Base-by-base conservation (phyloP, 2,113 vertebrate genomes). In the Redunca redunca region DNA sequence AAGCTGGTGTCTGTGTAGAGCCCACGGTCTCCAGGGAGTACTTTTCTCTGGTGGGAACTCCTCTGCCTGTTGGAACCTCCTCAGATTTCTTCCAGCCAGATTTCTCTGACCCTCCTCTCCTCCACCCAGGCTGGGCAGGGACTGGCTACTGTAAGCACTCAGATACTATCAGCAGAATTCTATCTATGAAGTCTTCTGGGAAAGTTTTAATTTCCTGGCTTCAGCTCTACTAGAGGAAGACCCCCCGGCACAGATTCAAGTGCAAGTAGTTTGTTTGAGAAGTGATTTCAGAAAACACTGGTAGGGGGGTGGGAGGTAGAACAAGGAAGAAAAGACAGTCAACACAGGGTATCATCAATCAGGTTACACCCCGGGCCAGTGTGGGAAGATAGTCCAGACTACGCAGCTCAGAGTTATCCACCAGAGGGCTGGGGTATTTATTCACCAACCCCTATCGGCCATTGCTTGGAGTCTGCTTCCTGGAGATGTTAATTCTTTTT, bases 281-380 rank as follows among this genome's bases (percentile, higher is more conserved):
- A 46, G 11, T 28, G 2, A 40, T 28, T 17, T 64, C 46, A 9
- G 46, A 53, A 71, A 46, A 71, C 60, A 17, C 4, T 8, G 60
- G 28, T 26, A 13, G 50, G 3, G 36, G 36, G 36, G 8, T 33
- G 36, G 36, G 50, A 84, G 36, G 50, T 7, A 40, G 60, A 40
- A 23, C 26, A 46, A 50, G 28, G 50, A 52, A 52, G 77, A 53
- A 21, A 83, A 84, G 50, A 7, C 7, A 0, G 19, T 46, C 52
- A 16, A 11, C 3, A n/a, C 11, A 33, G 36, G 40, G 8, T 3
- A 28, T 43, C 80, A 17, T 67, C 80, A 55, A 5, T 28, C n/a
- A 25, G 21, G 19, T 12, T 11, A 17, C 3, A 14, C 0, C 6
- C 1, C 8, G 0, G 36, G 48, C 26, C 25, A 16, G 2, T 1